These are phyloP conservation scores for Hippocampus comes DNA, from an alignment of 2,113 vertebrate genomes.

Conservation along the genomic window DNA sequence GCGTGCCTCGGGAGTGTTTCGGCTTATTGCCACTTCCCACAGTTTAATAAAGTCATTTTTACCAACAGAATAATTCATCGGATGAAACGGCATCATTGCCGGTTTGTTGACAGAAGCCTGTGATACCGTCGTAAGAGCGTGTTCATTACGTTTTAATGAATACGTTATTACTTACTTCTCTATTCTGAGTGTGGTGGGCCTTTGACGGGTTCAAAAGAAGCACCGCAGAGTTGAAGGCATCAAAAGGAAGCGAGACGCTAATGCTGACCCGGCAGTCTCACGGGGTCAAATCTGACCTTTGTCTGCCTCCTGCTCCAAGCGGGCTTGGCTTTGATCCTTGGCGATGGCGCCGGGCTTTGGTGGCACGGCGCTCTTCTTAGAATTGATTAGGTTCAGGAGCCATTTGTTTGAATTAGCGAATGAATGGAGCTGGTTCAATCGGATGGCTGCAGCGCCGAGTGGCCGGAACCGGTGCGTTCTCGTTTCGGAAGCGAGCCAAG, in stretches of 20 bases:
- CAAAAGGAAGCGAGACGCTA: background rate
- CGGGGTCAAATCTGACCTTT: slow-evolving; percentile 9
- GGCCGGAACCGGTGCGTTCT: background rate
- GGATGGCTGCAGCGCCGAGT: slow-evolving; percentile 17
- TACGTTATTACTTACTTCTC: slow-evolving; percentile 10
- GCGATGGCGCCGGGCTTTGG: slow-evolving; percentile 23
- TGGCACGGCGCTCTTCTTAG: slow-evolving; percentile 22
- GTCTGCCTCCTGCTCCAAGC: slow-evolving; percentile 16
- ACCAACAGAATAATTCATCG: slow-evolving; percentile 59
- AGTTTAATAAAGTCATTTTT: slow-evolving; percentile 13
- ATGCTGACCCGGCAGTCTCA: background rate
- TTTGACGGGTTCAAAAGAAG: slow-evolving; percentile 6
- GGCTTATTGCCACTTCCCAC: slow-evolving; percentile 12
- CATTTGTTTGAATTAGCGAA: slow-evolving; percentile 70
- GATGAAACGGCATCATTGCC: slow-evolving; percentile 24
- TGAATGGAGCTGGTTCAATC: slow-evolving; percentile 52
- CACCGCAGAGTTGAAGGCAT: background rate
- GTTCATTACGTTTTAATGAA: slow-evolving; percentile 23
- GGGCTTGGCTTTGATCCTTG: slow-evolving; percentile 21
- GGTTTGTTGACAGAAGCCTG: slow-evolving; percentile 33
- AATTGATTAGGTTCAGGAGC: slow-evolving; percentile 66
- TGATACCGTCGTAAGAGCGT: slow-evolving; percentile 17
- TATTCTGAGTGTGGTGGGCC: slow-evolving; percentile 1
- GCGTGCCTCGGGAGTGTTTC: slow-evolving; percentile 18
- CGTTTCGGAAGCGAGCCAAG: slow-evolving; percentile 7